Base-by-base conservation (phyloP, 1,140 invertebrate genomes). In the Drosophila mojavensis region DNA sequence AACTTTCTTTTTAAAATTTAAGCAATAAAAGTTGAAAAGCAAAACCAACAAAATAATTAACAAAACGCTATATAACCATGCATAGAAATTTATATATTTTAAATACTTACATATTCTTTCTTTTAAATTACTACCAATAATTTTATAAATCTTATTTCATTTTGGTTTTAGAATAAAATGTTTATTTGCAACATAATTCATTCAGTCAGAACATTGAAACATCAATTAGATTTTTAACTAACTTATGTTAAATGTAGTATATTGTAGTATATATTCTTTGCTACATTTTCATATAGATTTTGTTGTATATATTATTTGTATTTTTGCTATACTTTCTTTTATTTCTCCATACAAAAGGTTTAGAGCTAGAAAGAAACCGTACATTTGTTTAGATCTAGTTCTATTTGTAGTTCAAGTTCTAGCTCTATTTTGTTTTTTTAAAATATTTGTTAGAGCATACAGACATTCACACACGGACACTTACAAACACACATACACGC, bases 201-300 rank as follows among this genome's bases (percentile, higher is more conserved):
- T 84, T 86, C 82, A 86, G 82, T 86, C 82, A 83, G 73, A 88
- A 88, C 79, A 86, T 79, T 78, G 55, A 86, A 86, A 84, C 81
- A 84, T 84, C 75, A 81, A 85, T 85, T 85, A 85, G 79, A 88
- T 73, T 88, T 45, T 0, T 85, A 85, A 51, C 82, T 85, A 85
- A 41, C 75, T 88, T 85, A 88, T 68, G 58, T 77, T 56, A 74
- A 67, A 50, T 50, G 36, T 51, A 58, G 39, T 55, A 24, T 67
- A 20, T 43, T 59, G 9, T 69, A 53, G 33, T 55, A 53, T 30
- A 17, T 47, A 15, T 56, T n/a, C 33, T 24, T 67, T 58, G 28
- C 62, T 48, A 39, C 39, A 45, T 28, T 72, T 81, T 65, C n/a
- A 68, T 47, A 51, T 6, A 30, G 5, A 6, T 5, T 30, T 30